Evolutionary conservation across 2,113 vertebrate genomes (phyloP).

Genomic region (Tapirus terrestris): DNA sequence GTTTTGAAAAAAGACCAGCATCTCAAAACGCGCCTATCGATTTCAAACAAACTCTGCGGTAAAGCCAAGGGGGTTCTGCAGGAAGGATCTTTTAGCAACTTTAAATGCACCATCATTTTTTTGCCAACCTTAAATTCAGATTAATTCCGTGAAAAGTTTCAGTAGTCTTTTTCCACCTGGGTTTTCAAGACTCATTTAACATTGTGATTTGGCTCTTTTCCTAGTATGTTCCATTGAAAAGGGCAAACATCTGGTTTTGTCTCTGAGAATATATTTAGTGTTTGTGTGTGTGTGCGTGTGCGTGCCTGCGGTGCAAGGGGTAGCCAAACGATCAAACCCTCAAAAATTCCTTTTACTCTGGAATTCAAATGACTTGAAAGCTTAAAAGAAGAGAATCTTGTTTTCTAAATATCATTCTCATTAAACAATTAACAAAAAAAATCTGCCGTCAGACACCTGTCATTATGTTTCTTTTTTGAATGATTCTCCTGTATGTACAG

Average conservation of each 20-base stretch:
- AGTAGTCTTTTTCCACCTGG: neutral
- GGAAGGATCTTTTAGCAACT: neutral
- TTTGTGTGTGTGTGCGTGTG: too few relatives aligned
- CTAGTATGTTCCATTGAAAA: neutral
- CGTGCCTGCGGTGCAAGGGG: rapidly evolving
- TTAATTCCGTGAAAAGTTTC: neutral
- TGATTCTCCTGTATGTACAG: rapidly evolving
- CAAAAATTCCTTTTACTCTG: neutral
- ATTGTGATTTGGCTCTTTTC: neutral
- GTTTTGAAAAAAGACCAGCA: neutral
- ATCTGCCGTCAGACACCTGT: too few relatives aligned
- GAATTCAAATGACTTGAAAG: neutral
- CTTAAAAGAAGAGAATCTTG: too few relatives aligned
- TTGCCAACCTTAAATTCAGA: neutral
- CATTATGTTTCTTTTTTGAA: neutral
- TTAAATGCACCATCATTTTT: neutral
- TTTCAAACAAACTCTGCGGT: neutral
- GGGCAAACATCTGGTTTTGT: neutral
- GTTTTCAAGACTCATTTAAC: neutral
- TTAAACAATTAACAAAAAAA: neutral
- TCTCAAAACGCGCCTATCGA: neutral
- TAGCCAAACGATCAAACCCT: neutral
- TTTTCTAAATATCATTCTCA: neutral
- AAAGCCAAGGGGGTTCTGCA: too few relatives aligned
- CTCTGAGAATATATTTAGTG: neutral